phyloP scores from a whole-genome alignment of 2,797 vertebrate species.

The Chaunax sp. region DNA sequence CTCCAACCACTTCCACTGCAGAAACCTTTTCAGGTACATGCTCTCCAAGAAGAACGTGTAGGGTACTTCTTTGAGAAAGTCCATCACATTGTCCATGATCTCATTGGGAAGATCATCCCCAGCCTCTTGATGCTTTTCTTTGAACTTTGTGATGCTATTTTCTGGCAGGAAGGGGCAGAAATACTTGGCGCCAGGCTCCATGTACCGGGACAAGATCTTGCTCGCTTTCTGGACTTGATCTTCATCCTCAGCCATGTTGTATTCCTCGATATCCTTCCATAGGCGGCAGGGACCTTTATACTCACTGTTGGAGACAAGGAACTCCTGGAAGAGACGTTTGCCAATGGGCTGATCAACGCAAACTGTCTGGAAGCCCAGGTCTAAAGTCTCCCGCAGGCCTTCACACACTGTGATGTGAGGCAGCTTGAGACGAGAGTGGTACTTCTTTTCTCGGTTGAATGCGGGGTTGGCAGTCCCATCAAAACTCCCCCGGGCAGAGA shows the following conservation, averaged over 20 bases:
- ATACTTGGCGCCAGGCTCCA: constrained; percentile 82
- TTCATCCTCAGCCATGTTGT: constrained; percentile 81
- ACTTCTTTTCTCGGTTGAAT: constrained; percentile 87
- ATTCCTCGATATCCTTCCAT: constrained; percentile 88
- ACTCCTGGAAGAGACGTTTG: constrained; percentile 89
- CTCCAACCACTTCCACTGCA: constrained; percentile 96
- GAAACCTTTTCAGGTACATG: constrained; percentile 87
- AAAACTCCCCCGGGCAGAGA: constrained; percentile 87
- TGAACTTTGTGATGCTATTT: constrained; percentile 78
- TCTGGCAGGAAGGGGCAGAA: constrained; percentile 87
- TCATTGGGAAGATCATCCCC: constrained; percentile 81
- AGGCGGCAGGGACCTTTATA: constrained; percentile 82
- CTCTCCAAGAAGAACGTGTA: constrained; percentile 86
- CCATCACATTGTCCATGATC: constrained; percentile 74
- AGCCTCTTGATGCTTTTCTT: constrained; percentile 68
- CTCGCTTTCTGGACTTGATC: constrained; percentile 80
- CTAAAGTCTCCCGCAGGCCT: constrained; percentile 78
- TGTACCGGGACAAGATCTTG: constrained; percentile 82
- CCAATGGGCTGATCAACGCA: constrained; percentile 90
- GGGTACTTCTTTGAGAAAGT: constrained; percentile 86
- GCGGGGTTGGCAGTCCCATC: constrained; percentile 81
- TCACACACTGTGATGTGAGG: constrained; percentile 88
- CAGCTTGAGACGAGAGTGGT: constrained; percentile 86
- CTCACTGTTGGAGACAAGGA: constrained; percentile 74
- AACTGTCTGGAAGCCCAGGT: constrained; percentile 81